Evolutionary conservation across 2,113 vertebrate genomes (phyloP), one percentile per base, ranked within the genome.

Genomic region (Benitochromis conjunctus): DNA sequence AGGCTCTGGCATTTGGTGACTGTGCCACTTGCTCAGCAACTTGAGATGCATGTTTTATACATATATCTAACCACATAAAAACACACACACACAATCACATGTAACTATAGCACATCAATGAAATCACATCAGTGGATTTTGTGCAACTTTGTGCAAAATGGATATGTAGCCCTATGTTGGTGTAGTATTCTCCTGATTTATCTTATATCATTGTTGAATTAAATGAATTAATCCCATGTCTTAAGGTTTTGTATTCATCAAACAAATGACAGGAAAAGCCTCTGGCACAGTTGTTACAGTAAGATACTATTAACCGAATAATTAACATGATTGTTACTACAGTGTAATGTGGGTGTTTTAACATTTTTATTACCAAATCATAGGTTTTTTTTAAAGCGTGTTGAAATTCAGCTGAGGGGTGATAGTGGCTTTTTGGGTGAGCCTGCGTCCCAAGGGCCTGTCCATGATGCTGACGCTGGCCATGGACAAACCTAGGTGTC

Each of bases 1-100:
- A 79, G 29, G 54, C 7, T 5, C 69, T 84, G 79, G 84, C 92
- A 94, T 87, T 86, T 92, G 92, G 74, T 88, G 86, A 80, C 6
- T 36, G 34, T 9, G 77, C 38, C 55, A 46, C 54, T 62, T 71
- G 80, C 9, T 89, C 76, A 78, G 55, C 36, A 79, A 60, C 46
- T 57, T 62, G 29, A 77, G 29, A 12, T 43, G 26, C 36, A 24
- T 43, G 0, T 9, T 41, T 69, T 31, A 31, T 8, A 64, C 38
- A 64, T 66, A 31, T 31, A 19, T 36, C 24, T 51, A 12, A 57
- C 6, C 5, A 12, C 7, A 51, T 5, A 55, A 19, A 31, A 1
- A 9, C 31, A 56, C 6, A 48, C 6, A 48, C 11, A 80, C 29
- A 31, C 54, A 43, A 10, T 43, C 51, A 53, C 16, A 53, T 19